A percentile compares a stretch with the other conserved stretches of the same genome.
These are phyloP conservation scores for Parelbella ahira DNA, from an alignment of 2,888 invertebrate genomes.

Conservation along the genomic window DNA sequence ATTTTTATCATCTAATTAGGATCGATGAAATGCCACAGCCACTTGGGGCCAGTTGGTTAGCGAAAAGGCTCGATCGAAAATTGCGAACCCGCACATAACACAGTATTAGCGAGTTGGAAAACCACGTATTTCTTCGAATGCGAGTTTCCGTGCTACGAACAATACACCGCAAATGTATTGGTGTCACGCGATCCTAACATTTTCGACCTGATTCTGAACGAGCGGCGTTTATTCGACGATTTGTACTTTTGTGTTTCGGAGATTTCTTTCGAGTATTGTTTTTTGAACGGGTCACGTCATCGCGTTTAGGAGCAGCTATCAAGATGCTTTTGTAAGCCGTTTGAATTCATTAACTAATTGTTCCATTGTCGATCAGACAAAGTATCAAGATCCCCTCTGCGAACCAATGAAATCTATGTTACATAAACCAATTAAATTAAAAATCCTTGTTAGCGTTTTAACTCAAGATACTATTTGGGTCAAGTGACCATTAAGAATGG, in stretches of 20 bases:
- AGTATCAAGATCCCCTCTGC: too few species aligned
- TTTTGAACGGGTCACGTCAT: slow-evolving; percentile 28
- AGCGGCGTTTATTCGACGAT: slow-evolving; percentile 32
- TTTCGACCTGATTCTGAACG: slow-evolving; percentile 34
- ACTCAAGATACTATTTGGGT: too few species aligned
- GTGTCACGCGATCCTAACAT: slow-evolving; percentile 36
- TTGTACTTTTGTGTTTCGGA: slow-evolving; percentile 36
- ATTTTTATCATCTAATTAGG: too few species aligned
- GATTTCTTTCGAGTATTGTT: slow-evolving; percentile 33
- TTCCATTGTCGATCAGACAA: too few species aligned
- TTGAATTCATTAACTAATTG: too few species aligned
- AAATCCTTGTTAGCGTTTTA: too few species aligned
- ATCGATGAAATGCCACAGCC: too few species aligned
- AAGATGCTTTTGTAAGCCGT: background rate
- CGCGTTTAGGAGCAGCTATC: background rate
- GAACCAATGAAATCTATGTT: too few species aligned
- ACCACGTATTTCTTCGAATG: slow-evolving; percentile 19
- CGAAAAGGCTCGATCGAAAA: too few species aligned
- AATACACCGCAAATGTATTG: slow-evolving; percentile 31
- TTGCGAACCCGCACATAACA: slow-evolving; percentile 1
- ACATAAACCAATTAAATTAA: too few species aligned
- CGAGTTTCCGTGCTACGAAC: slow-evolving; percentile 28
- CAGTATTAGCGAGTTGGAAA: slow-evolving; percentile 15
- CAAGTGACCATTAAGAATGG: too few species aligned
- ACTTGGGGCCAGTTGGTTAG: too few species aligned